Evolutionary conservation across 2,888 invertebrate species (phyloP).

Genomic region (Drosophila austrosaltans): DNA sequence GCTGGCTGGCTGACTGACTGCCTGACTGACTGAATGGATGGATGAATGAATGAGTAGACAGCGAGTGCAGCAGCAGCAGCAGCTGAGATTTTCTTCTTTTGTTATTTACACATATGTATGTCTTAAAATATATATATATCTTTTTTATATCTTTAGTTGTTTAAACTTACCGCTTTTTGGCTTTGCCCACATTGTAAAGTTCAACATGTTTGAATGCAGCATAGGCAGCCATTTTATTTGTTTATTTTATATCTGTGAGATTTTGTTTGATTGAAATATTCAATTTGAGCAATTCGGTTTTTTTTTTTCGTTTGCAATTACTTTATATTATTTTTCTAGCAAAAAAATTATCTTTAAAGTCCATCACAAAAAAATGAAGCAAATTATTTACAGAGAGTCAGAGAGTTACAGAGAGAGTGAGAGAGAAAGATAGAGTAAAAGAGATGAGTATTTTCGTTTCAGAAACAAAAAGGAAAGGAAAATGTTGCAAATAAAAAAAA

Average conservation of each 20-base stretch:
- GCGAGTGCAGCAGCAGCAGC: slow-evolving; percentile 9
- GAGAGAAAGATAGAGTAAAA: neutral
- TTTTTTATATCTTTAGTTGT: neutral
- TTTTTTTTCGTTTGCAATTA: slow-evolving; percentile 25
- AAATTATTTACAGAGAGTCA: slow-evolving; percentile 38
- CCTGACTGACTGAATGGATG: neutral
- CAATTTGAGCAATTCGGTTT: slow-evolving; percentile 15
- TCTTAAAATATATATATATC: slow-evolving; percentile 25
- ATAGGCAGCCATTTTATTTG: slow-evolving; percentile 91
- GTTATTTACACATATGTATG: neutral
- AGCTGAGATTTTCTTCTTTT: slow-evolving; percentile 11
- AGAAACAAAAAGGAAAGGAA: neutral
- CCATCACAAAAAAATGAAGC: slow-evolving; percentile 26
- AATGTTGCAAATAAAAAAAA: slow-evolving; percentile 17
- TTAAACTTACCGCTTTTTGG: slow-evolving; percentile 92
- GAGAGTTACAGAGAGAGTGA: neutral
- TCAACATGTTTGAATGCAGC: slow-evolving; percentile 97
- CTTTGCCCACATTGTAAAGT: slow-evolving; percentile 96
- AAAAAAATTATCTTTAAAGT: slow-evolving; percentile 21
- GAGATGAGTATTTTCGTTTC: slow-evolving; percentile 5
- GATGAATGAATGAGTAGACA: slow-evolving; percentile 1
- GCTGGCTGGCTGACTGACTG: neutral
- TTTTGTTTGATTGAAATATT: slow-evolving; percentile 2
- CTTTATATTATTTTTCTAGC: slow-evolving; percentile 36
- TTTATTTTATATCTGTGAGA: slow-evolving; percentile 38